These are phyloP conservation scores for Morone chrysops DNA, from an alignment of 2,113 vertebrate genomes.

Conservation along the genomic window DNA sequence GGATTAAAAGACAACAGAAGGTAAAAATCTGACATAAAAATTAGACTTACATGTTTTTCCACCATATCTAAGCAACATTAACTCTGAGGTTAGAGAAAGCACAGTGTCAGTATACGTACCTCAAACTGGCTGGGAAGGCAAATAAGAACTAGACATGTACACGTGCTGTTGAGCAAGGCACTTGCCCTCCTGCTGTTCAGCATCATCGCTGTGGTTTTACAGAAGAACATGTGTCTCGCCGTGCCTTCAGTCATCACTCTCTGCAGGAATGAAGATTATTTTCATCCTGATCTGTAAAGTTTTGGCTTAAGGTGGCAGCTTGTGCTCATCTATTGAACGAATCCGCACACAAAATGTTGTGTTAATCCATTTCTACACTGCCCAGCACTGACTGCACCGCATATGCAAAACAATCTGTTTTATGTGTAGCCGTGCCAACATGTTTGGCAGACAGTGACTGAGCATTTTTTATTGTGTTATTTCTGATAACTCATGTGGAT, in stretches of 20 bases:
- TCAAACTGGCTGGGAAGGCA: neutral
- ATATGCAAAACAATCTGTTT: constrained; percentile 69
- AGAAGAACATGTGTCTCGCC: neutral
- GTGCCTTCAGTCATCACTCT: neutral
- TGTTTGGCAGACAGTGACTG: constrained; percentile 50
- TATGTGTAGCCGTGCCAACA: constrained; percentile 44
- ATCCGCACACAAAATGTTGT: constrained; percentile 42
- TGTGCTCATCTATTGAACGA: constrained; percentile 26
- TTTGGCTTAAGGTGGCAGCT: constrained; percentile 39
- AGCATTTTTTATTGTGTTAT: constrained; percentile 56
- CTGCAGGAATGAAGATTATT: neutral
- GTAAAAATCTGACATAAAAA: neutral
- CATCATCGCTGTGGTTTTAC: neutral
- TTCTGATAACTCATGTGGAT: constrained; percentile 58
- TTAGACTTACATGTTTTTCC: neutral
- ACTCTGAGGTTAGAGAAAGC: neutral
- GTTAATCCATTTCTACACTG: constrained; percentile 43
- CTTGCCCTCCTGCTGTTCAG: constrained; percentile 8
- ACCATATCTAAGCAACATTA: neutral
- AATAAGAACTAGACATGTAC: neutral
- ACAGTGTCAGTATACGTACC: too few relatives aligned
- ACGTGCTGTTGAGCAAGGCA: neutral
- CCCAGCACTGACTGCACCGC: constrained; percentile 25
- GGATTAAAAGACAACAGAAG: too few relatives aligned
- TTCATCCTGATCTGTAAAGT: constrained; percentile 26